Evolutionary conservation across 1,140 invertebrate genomes (phyloP), one percentile per base, ranked within the genome.

Genomic region (Coenobita brevimanus): DNA sequence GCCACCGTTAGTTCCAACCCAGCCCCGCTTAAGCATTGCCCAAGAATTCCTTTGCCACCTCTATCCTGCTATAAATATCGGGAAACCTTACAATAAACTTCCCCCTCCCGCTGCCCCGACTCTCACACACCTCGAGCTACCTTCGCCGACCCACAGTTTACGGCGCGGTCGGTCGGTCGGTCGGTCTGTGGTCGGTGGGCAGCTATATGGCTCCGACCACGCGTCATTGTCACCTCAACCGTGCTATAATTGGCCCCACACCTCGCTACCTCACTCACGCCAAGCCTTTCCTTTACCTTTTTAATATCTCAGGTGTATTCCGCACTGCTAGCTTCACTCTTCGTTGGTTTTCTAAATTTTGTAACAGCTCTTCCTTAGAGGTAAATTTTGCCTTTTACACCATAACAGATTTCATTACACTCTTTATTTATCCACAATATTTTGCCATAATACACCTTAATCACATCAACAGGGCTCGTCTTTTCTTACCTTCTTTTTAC

Each of bases 1-100:
- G 17, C 46, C 46, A 50, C 30, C n/a, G n/a, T 67, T 24, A 8
- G n/a, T 10, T 24, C 30, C 62, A n/a, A n/a, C n/a, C n/a, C n/a
- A n/a, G n/a, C n/a, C n/a, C n/a, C n/a, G 17, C 54, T 75, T 84
- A 79, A 69, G 76, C 84, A 87, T 79, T 87, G 76, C 75, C 73
- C 62, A 69, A 33, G 73, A 80, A 80, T 80, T 79, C 76, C 76
- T 79, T 62, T 36, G 60, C 84, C 76, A 80, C 76, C 60, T 80
- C 73, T 79, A 75, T 60, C 75, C 75, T 69, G 76, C 76, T 46
- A 78, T 87, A 87, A 87, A 87, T 87, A 87, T 87, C 84, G 84
- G 84, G 67, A 87, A 87, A 87, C 75, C 84, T 87, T 79, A 87
- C 84, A 80, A 87, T 87, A 87, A 87, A 87, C 84, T 80, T 79